phyloP scores from a whole-genome alignment of 2,888 invertebrate species.

The Zelleria hepariella region DNA sequence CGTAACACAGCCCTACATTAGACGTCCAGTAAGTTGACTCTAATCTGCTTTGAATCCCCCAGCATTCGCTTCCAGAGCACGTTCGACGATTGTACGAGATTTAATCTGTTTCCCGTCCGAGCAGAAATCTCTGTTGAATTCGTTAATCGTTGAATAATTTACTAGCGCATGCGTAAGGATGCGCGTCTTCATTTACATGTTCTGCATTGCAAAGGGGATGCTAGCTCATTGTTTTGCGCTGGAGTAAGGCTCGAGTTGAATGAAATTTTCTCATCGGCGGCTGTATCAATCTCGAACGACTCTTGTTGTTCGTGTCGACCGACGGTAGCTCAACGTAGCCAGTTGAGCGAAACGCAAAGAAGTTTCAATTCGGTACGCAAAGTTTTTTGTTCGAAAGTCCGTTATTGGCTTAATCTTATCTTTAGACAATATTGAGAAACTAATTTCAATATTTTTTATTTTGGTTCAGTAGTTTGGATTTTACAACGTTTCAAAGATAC shows the following conservation, averaged over 20 bases:
- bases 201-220: slow-evolving; percentile 1
- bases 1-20: background rate
- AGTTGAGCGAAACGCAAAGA: too few relatives aligned
- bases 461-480: too few relatives aligned
- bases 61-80: slow-evolving; percentile 59
- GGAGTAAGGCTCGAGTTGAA: slow-evolving; percentile 12
- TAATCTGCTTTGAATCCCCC: slow-evolving; percentile 57
- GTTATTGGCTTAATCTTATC: too few relatives aligned
- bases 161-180: slow-evolving; percentile 36
- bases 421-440: too few relatives aligned
- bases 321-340: background rate
- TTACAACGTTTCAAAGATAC: too few relatives aligned
- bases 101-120: slow-evolving; percentile 56
- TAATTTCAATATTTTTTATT: too few relatives aligned
- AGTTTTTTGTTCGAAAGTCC: too few relatives aligned
- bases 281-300: slow-evolving; percentile 6
- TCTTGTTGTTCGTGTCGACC: slow-evolving; percentile 6
- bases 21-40: slow-evolving; percentile 31
- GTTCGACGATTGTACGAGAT: slow-evolving; percentile 56
- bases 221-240: slow-evolving; percentile 14
- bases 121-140: slow-evolving; percentile 41
- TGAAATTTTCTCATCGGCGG: slow-evolving; percentile 10
- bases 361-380: too few relatives aligned
- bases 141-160: slow-evolving; percentile 60
- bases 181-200: slow-evolving; percentile 6